These are phyloP conservation scores for Butorides virescens DNA, from an alignment of 2,113 vertebrate species.

Conservation along the genomic window DNA sequence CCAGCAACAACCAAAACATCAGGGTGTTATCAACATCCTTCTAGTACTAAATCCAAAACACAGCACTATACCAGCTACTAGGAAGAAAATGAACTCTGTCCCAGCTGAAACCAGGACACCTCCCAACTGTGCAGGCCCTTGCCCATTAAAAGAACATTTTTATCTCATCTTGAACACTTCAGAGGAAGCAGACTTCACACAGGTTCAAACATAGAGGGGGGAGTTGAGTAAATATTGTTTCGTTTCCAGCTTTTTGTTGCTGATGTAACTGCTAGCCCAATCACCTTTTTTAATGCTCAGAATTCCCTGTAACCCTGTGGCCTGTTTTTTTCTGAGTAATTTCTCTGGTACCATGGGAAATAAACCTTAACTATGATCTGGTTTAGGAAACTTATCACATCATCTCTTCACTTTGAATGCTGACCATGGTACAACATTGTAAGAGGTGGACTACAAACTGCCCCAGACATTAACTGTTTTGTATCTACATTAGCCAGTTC, in stretches of 20 bases:
- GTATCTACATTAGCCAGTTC: neutral
- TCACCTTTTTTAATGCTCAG: neutral
- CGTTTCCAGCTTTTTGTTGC: neutral
- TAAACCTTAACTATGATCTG: neutral
- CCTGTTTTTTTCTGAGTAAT: neutral
- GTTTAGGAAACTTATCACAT: neutral
- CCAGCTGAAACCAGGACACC: too few relatives aligned
- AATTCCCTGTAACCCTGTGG: neutral
- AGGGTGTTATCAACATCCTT: too few relatives aligned
- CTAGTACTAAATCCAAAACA: too few relatives aligned
- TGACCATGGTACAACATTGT: neutral
- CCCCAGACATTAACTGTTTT: neutral
- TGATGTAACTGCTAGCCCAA: neutral
- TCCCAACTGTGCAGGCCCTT: rapidly evolving
- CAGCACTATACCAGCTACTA: too few relatives aligned
- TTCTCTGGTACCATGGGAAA: neutral
- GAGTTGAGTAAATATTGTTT: neutral
- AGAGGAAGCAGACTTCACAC: neutral
- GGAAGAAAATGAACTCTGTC: too few relatives aligned
- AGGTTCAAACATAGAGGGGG: neutral
- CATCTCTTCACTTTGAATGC: neutral
- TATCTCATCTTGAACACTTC: neutral
- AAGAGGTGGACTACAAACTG: neutral
- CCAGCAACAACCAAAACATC: too few relatives aligned
- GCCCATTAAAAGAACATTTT: neutral